Base-by-base conservation (phyloP, 2,888 invertebrate genomes). In the Philopedon plagiatum region DNA sequence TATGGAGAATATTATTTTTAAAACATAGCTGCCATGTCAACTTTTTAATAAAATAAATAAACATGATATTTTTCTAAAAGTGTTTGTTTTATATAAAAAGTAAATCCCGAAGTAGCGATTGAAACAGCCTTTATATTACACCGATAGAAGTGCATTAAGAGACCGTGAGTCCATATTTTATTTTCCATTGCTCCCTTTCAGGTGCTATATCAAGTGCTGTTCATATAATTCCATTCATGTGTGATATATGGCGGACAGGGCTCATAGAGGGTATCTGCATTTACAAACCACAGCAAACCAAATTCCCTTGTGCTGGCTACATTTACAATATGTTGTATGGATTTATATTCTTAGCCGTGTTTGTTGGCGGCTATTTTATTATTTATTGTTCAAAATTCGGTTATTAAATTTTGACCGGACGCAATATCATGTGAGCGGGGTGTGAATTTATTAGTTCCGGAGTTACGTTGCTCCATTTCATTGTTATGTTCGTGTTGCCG, bases 161-260 rank as follows among this genome's bases (percentile, higher is more conserved):
- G 51, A 54, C 29, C 9, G 15, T 1, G 23, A 54, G 51, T 54
- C 29, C 56, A 76, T 79, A 80, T 80, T 80, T 80, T 81, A 81
- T 81, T 79, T 80, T 77, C 76, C 76, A 76, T 77, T 78, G 77
- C 78, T 75, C 76, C 76, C 79, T 77, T 73, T 41, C 72, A 67
- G 79, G 78, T 79, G 79, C 77, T 81, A 78, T 78, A 81, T 81
- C 81, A 81, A 37, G 78, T 75, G 76, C 76, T 76, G 79, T 76
- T 81, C 80, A 77, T 78, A 78, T 80, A 79, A 81, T 80, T 80
- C 79, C 77, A 78, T 81, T 80, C 80, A 74, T 63, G 71, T 73
- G 75, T 80, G 81, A 81, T 81, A 80, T 82, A 81, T 80, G 61
- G 77, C 72, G 72, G 76, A 71, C 71, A 61, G 65, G 66, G 66